phyloP scores from a whole-genome alignment of 1,140 invertebrate species.

The Geopemphigus sp. region DNA sequence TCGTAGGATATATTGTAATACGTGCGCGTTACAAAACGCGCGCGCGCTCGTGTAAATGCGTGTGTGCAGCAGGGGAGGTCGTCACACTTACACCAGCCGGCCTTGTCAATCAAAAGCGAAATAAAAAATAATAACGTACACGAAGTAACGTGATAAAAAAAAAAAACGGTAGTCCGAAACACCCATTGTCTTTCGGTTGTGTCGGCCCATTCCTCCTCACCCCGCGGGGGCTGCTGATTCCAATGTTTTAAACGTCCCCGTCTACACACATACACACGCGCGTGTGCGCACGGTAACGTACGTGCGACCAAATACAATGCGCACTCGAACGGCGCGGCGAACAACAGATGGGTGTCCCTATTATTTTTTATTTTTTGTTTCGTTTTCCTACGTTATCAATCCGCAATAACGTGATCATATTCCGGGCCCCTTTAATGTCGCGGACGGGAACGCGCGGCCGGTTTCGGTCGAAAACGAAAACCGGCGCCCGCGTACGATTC shows the following conservation, averaged over 20 bases:
- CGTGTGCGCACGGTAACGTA: too few relatives aligned
- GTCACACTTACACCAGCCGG: conserved; percentile 49
- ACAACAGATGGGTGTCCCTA: conserved; percentile 31
- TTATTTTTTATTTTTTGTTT: neutral
- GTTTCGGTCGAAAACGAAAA: too few relatives aligned
- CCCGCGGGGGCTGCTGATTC: conserved; percentile 8
- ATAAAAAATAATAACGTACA: conserved; percentile 35
- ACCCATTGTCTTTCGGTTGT: conserved; percentile 46
- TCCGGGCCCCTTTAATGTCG: too few relatives aligned
- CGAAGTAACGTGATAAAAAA: conserved; percentile 22
- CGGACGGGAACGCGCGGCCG: too few relatives aligned
- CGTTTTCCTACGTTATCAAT: neutral
- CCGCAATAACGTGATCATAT: too few relatives aligned
- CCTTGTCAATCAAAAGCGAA: conserved; percentile 46
- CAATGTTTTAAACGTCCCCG: conserved; percentile 27
- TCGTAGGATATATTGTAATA: neutral
- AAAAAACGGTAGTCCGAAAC: conserved; percentile 45
- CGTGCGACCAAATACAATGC: neutral
- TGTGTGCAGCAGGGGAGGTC: conserved; percentile 5
- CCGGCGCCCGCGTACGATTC: too few relatives aligned
- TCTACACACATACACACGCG: neutral
- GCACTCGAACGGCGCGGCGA: conserved; percentile 21
- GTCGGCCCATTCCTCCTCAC: conserved; percentile 19
- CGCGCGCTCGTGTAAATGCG: neutral
- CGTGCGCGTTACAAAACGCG: neutral